phyloP scores from a whole-genome alignment of 2,113 vertebrate genomes.

The Emberiza fucata region DNA sequence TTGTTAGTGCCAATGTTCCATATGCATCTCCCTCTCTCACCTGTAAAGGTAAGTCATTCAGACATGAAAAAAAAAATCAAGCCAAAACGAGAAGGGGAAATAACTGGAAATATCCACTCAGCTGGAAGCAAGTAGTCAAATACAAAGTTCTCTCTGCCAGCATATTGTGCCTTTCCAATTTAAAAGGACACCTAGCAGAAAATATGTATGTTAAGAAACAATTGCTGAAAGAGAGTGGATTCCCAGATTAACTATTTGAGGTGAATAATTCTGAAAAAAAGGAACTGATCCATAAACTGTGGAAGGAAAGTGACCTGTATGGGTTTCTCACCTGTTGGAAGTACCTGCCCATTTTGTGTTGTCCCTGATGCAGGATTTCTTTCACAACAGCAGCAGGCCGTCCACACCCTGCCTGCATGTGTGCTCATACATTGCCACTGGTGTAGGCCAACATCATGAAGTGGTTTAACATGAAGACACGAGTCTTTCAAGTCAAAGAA shows the following conservation, averaged over 20 bases:
- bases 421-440: neutral
- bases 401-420: neutral
- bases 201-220: neutral
- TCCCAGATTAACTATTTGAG: neutral
- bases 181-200: neutral
- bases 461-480: neutral
- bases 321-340: neutral
- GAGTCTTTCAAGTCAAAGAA: neutral
- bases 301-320: neutral
- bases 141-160: neutral
- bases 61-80: neutral
- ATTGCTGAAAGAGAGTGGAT: neutral
- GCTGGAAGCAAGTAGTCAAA: neutral
- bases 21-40: fast-evolving
- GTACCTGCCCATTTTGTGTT: neutral
- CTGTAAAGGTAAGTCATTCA: neutral
- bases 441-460: neutral
- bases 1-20: neutral
- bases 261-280: neutral
- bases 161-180: neutral
- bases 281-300: neutral
- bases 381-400: neutral
- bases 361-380: neutral
- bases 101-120: neutral
- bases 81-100: neutral